phyloP scores from a whole-genome alignment of 2,113 vertebrate genomes.

The Mohoua ochrocephala region DNA sequence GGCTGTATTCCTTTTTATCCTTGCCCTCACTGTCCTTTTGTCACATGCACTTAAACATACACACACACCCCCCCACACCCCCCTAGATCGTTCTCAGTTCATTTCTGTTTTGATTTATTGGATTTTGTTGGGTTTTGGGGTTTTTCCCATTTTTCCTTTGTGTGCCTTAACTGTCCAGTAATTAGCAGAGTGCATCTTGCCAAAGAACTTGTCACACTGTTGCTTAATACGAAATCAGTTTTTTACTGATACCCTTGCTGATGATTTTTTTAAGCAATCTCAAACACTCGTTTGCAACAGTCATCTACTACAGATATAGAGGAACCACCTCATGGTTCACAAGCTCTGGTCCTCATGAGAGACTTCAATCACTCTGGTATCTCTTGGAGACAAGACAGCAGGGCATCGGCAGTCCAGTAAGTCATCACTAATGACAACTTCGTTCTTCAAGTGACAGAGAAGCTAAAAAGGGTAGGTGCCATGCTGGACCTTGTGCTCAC shows the following conservation, averaged over 20 bases:
- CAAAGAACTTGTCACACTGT: not conserved
- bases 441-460: not conserved
- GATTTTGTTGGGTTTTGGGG: fast-evolving
- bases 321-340: not conserved
- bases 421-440: not conserved
- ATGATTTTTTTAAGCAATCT: not conserved
- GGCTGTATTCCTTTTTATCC: not conserved
- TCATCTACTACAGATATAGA: fast-evolving
- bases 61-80: not conserved
- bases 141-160: not conserved
- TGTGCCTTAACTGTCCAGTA: not conserved
- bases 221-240: not conserved
- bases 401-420: not conserved
- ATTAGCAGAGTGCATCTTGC: not conserved
- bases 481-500: not conserved
- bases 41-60: not conserved
- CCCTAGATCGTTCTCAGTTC: not conserved
- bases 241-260: not conserved
- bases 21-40: not conserved
- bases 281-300: fast-evolving
- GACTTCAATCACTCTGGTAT: not conserved
- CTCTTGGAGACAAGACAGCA: not conserved
- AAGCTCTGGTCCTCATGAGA: not conserved
- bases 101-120: not conserved
- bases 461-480: not conserved